These are phyloP conservation scores for Psittacula derbiana DNA, from an alignment of 2,797 vertebrate genomes.

Conservation along the genomic window DNA sequence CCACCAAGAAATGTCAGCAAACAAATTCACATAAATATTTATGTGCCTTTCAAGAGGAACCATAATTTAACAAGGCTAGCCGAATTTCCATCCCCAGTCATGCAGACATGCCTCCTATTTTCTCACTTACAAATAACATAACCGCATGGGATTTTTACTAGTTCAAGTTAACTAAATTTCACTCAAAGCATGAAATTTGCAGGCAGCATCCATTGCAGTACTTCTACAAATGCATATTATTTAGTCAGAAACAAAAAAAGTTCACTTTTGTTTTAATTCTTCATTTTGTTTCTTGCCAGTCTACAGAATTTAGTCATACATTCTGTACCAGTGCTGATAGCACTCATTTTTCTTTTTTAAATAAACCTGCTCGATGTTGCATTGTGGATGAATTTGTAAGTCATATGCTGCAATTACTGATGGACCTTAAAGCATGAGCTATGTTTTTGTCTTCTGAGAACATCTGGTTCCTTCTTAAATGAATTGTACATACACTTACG, in stretches of 20 bases:
- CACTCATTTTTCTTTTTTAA: neutral
- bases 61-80: neutral
- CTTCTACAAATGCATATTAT: neutral
- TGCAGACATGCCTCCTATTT: neutral
- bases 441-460: neutral
- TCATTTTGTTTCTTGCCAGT: neutral
- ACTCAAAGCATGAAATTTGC: constrained; percentile 33
- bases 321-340: neutral
- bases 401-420: neutral
- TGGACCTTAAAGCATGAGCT: neutral
- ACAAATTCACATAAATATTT: constrained; percentile 41
- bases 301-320: neutral
- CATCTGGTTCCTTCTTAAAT: neutral
- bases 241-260: neutral
- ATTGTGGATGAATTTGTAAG: neutral
- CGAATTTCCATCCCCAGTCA: constrained; percentile 25
- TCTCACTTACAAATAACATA: constrained; percentile 39
- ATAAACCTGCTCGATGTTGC: neutral
- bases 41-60: neutral
- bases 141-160: constrained; percentile 16
- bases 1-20: neutral
- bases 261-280: neutral
- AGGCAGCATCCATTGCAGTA: neutral
- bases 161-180: constrained; percentile 58
- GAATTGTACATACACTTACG: neutral